These are phyloP conservation scores for Calosoma granatense DNA, from an alignment of 1,140 invertebrate genomes.

Conservation along the genomic window DNA sequence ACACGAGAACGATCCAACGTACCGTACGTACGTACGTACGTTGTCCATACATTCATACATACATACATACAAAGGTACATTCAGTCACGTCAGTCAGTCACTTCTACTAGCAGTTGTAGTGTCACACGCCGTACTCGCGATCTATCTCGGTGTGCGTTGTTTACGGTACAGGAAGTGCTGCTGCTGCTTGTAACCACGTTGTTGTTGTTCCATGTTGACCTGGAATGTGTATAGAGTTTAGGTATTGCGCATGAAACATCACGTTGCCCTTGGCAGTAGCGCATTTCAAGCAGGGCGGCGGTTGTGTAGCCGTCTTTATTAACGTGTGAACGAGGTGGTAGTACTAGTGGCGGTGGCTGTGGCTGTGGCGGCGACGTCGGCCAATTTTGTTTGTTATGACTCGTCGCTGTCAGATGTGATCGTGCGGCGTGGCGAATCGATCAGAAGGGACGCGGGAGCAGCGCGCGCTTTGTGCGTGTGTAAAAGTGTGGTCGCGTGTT, in stretches of 20 bases:
- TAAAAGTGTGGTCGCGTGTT: too few species aligned
- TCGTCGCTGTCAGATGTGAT: slow-evolving; percentile 1
- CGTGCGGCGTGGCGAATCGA: neutral
- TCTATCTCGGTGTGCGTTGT: too few species aligned
- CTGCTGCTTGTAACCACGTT: slow-evolving; percentile 20
- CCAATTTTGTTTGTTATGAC: slow-evolving; percentile 8
- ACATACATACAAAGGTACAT: too few species aligned
- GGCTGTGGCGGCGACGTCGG: slow-evolving; percentile 6
- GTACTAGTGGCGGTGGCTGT: neutral
- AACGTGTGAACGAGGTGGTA: slow-evolving; percentile 9
- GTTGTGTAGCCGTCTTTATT: too few species aligned
- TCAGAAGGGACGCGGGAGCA: neutral
- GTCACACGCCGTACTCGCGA: slow-evolving; percentile 11
- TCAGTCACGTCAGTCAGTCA: too few species aligned
- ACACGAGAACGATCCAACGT: neutral
- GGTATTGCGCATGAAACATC: slow-evolving; percentile 38
- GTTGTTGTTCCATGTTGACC: slow-evolving; percentile 30
- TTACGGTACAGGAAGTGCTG: slow-evolving; percentile 16
- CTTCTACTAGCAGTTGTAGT: neutral
- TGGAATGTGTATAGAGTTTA: slow-evolving; percentile 30
- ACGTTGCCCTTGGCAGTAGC: slow-evolving; percentile 33
- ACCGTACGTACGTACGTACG: too few species aligned
- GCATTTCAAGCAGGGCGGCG: slow-evolving; percentile 26
- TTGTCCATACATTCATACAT: too few species aligned
- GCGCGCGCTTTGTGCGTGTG: neutral